These are phyloP conservation scores for Aphelocoma californica DNA, from an alignment of 2,797 vertebrate genomes.

Conservation along the genomic window DNA sequence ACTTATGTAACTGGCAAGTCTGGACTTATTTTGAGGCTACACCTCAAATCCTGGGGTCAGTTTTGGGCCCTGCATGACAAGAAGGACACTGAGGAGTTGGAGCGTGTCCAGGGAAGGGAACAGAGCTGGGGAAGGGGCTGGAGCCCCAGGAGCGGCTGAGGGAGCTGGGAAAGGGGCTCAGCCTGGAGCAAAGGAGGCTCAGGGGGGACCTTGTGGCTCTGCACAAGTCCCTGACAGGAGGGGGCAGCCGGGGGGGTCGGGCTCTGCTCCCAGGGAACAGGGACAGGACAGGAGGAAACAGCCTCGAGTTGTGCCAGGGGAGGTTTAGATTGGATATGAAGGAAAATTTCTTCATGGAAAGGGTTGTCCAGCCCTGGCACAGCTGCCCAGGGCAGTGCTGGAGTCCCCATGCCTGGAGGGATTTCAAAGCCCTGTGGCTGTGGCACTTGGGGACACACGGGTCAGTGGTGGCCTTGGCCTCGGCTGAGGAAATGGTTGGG, in stretches of 20 bases:
- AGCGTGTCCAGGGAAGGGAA: rapidly evolving
- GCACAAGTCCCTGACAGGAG: not conserved
- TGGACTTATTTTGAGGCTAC: not conserved
- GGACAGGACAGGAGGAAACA: rapidly evolving
- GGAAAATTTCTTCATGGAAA: not conserved
- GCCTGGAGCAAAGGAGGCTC: not conserved
- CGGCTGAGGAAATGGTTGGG: not conserved
- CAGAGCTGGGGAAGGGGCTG: rapidly evolving
- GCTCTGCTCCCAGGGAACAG: not conserved
- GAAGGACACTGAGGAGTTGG: not conserved
- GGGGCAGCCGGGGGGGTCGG: rapidly evolving
- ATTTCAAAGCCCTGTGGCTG: not conserved
- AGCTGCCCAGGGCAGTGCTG: not conserved
- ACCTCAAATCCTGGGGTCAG: not conserved
- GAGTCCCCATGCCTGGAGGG: not conserved
- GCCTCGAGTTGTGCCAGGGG: rapidly evolving
- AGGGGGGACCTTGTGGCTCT: not conserved
- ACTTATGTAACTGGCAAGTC: not conserved
- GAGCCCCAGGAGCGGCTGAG: rapidly evolving
- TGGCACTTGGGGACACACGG: rapidly evolving
- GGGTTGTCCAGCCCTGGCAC: rapidly evolving
- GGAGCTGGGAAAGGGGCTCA: not conserved
- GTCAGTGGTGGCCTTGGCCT: not conserved
- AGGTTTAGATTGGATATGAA: rapidly evolving
- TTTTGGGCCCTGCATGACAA: not conserved